Conservation (phyloP, 2,113 vertebrate genomes). For the Gorsachius goisagi region DNA sequence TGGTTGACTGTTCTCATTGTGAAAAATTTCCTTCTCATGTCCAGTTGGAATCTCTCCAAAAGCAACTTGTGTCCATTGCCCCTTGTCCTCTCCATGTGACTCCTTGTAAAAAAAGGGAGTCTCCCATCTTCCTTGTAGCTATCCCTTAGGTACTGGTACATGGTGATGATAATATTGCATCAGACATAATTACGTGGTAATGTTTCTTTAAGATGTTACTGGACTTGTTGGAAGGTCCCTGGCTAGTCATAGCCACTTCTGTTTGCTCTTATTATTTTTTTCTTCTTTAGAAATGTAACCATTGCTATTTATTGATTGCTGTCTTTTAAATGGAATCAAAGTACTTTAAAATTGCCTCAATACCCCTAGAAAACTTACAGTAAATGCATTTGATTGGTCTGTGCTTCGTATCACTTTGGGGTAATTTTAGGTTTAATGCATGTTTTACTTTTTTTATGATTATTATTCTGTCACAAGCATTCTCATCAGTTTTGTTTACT, state of each 20-base stretch:
- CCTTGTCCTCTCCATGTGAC: no score
- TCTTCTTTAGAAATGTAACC: background rate
- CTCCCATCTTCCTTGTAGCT: no score
- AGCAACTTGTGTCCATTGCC: no score
- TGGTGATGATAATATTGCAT: background rate
- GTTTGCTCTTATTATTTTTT: background rate
- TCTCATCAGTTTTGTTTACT: background rate
- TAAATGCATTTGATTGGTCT: background rate
- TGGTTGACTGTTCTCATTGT: no score
- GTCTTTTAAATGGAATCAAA: background rate
- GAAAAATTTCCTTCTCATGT: no score
- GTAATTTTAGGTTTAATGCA: background rate
- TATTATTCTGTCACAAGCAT: background rate
- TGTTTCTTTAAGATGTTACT: background rate
- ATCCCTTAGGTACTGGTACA: no score
- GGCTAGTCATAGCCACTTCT: background rate
- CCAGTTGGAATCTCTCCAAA: no score
- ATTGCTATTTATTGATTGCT: background rate
- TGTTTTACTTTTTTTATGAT: constrained; percentile 22
- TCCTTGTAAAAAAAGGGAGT: no score
- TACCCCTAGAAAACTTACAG: background rate
- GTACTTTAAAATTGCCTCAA: background rate
- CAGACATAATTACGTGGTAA: accelerated
- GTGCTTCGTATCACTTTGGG: background rate
- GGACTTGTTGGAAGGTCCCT: background rate